phyloP scores from a whole-genome alignment of 2,113 vertebrate genomes.

The Myiopsitta monachus region DNA sequence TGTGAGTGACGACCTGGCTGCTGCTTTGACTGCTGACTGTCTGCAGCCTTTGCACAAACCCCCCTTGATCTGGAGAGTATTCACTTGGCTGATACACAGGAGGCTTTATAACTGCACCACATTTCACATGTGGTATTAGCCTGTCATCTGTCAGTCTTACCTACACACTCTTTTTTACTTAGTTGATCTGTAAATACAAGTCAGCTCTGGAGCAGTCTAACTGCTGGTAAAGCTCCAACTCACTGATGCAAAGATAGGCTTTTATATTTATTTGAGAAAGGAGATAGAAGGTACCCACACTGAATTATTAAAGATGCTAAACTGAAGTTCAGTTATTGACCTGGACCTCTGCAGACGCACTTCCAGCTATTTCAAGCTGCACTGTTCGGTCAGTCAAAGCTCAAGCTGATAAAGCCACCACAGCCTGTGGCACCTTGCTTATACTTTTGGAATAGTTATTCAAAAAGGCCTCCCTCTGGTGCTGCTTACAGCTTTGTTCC shows the following conservation, averaged over 20 bases:
- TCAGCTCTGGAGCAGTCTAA: not conserved
- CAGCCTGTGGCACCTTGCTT: slow-evolving; percentile 4
- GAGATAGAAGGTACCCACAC: not conserved
- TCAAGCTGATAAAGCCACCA: not conserved
- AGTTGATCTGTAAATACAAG: not conserved
- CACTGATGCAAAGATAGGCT: not conserved
- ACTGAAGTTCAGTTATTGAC: not conserved
- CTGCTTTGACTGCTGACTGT: not conserved
- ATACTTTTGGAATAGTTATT: not conserved
- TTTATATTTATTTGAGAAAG: not conserved
- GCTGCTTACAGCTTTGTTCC: not conserved
- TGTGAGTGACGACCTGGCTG: not conserved
- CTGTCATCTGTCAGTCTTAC: not conserved
- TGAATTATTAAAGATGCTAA: slow-evolving; percentile 22
- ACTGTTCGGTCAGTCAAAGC: not conserved
- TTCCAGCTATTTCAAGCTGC: slow-evolving; percentile 14
- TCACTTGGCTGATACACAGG: not conserved
- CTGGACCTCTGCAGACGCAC: slow-evolving; percentile 16
- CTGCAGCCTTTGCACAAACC: not conserved
- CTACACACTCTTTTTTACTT: not conserved
- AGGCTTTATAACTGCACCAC: not conserved
- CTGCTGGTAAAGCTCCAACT: not conserved
- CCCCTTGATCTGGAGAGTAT: not conserved
- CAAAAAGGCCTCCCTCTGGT: not conserved
- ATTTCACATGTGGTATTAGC: not conserved